Base-by-base conservation (phyloP, 2,113 vertebrate genomes). In the Pangasianodon gigas region DNA sequence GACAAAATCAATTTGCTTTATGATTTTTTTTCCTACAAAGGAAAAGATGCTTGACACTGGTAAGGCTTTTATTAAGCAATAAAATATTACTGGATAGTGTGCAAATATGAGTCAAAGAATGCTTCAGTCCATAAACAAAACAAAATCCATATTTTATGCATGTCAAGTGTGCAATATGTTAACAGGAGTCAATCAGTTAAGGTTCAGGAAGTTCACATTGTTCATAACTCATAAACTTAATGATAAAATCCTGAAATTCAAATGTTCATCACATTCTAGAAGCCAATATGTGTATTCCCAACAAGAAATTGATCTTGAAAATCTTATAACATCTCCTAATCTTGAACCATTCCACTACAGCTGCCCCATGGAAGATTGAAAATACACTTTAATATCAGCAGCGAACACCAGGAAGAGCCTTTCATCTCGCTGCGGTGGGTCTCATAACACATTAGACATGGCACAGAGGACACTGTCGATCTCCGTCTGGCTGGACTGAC, bases 401-500 rank as follows among this genome's bases (percentile, higher is more conserved):
- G 26, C 52, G 51, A 80, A 75, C 80, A 77, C 52, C 84, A 91
- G 82, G 87, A 91, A 85, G 90, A 89, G 62, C 80, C 44, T 82
- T 80, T 74, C 67, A 91, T 87, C 85, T 71, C 65, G 52, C 89
- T 87, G 60, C 87, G 75, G 89, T 89, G 90, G 84, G 90, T 92
- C 90, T 92, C 89, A 87, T 87, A 87, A 91, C 89, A 92, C 81
- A 89, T 89, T 89, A 83, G 88, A 89, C 90, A 48, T 88, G 90
- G 74, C 91, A 92, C 89, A 87, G 81, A 91, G 84, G 91, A 89
- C 89, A 84, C 91, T 85, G 91, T 91, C 92, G 91, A 91, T 94
- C 90, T 94, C 82, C 69, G 91, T 92, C 92, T 92, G 92, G 90
- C 86, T 88, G 74, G 91, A 92, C 87, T 93, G 92, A 94, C 92